These are phyloP conservation scores for Epinotia ramella DNA, from an alignment of 2,888 invertebrate species.

Conservation along the genomic window DNA sequence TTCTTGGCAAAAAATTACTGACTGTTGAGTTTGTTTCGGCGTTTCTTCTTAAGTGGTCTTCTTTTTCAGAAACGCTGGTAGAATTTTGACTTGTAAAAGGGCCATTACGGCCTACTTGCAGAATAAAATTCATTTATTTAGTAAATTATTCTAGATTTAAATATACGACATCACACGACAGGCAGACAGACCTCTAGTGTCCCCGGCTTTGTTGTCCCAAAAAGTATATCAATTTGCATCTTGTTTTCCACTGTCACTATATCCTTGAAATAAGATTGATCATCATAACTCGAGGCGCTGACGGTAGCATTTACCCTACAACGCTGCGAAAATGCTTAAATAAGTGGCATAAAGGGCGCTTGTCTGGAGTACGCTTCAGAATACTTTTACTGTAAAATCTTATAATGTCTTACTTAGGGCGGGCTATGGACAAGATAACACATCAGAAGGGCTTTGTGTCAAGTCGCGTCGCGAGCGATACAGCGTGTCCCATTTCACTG, in stretches of 20 bases:
- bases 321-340: conserved; percentile 11
- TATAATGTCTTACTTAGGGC: conserved; percentile 6
- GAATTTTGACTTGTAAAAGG: no score
- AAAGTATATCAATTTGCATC: not conserved
- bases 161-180: no score
- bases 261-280: conserved; percentile 17
- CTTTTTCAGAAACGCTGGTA: no score
- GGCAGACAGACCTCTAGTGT: not conserved
- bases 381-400: conserved; percentile 23
- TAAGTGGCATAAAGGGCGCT: conserved; percentile 17
- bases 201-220: not conserved
- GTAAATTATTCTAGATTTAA: no score
- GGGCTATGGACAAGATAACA: conserved; percentile 1
- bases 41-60: no score
- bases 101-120: no score
- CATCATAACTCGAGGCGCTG: conserved; percentile 6
- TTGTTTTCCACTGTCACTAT: not conserved
- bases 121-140: no score
- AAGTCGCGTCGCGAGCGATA: no score
- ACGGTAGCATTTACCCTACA: conserved; percentile 1
- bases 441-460: not conserved
- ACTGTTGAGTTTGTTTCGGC: no score
- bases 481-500: no score
- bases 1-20: no score
- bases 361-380: conserved; percentile 1